These are phyloP conservation scores for Trogon surrucura DNA, from an alignment of 2,113 vertebrate genomes.

Conservation along the genomic window DNA sequence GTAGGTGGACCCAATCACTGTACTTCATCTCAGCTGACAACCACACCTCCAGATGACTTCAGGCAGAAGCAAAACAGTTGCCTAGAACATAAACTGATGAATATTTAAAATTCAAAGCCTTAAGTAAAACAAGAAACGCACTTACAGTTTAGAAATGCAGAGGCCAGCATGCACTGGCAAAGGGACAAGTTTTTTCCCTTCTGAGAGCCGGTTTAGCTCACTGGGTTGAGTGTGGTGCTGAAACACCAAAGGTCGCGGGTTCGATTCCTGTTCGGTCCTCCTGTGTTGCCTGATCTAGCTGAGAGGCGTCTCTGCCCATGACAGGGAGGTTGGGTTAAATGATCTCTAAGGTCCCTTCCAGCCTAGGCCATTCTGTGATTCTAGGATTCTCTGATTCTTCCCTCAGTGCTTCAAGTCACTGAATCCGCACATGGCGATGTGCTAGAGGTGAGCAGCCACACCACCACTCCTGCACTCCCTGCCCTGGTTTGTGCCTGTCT, in stretches of 20 bases:
- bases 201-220: too few relatives aligned
- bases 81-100: background rate
- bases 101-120: background rate
- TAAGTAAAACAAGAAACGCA: background rate
- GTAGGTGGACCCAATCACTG: background rate
- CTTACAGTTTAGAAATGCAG: background rate
- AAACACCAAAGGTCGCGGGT: too few relatives aligned
- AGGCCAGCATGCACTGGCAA: background rate
- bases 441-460: background rate
- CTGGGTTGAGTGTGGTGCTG: too few relatives aligned
- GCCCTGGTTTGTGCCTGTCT: background rate
- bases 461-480: background rate
- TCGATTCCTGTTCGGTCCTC: too few relatives aligned
- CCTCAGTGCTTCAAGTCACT: background rate
- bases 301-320: too few relatives aligned
- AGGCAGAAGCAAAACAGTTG: background rate
- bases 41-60: background rate
- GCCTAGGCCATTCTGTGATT: too few relatives aligned
- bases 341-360: too few relatives aligned
- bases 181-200: background rate
- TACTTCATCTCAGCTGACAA: background rate
- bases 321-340: too few relatives aligned
- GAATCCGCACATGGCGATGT: accelerated
- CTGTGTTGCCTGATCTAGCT: too few relatives aligned
- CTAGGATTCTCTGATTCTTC: background rate